Evolutionary conservation across 2,113 vertebrate species (phyloP), one percentile per base, ranked within the genome.

Genomic region (Hystrix brachyura): DNA sequence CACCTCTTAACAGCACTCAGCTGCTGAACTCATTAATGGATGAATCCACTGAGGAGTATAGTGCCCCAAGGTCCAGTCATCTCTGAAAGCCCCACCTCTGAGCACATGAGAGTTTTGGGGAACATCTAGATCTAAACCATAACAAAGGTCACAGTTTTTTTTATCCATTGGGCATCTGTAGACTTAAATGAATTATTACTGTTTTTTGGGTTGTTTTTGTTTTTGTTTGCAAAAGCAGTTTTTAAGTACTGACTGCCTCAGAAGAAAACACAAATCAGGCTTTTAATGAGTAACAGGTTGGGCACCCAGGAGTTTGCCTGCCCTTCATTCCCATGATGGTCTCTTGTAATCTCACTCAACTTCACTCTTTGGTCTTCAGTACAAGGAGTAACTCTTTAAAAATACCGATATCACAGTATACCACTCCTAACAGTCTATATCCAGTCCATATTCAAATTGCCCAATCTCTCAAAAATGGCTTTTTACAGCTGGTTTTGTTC

Each of bases 341-440:
- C 51, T 79, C 51, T 55, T 27, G 15, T 48, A 27, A 78, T 51
- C 46, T 79, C 76, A 79, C 46, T 79, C 76, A 79, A 10, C 32
- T 53, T 79, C 7, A 23, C 14, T 7, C 48, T 46, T 97, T 34
- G 14, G 46, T 86, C 65, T 64, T 71, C 51, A 85, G 46, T 86
- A n/a, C 21, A 38, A 38, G 38, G 38, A 38, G 4, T 21, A 94
- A 34, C 25, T 83, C 57, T 86, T 86, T 67, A 91, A 87, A 85
- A 53, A 69, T 43, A 48, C 65, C n/a, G 57, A 0, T 38, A 65
- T 90, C 86, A 76, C n/a, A 14, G 86, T 83, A 32, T 67, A 43
- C 79, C n/a, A 86, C 27, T 87, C 23, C 55, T 46, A 92, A 94
- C 92, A 94, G 76, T 93, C 69, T 87, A 1, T 83, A 29, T n/a